These are phyloP conservation scores for Telmatochromis sp. DNA, from an alignment of 2,113 vertebrate species.

Conservation along the genomic window DNA sequence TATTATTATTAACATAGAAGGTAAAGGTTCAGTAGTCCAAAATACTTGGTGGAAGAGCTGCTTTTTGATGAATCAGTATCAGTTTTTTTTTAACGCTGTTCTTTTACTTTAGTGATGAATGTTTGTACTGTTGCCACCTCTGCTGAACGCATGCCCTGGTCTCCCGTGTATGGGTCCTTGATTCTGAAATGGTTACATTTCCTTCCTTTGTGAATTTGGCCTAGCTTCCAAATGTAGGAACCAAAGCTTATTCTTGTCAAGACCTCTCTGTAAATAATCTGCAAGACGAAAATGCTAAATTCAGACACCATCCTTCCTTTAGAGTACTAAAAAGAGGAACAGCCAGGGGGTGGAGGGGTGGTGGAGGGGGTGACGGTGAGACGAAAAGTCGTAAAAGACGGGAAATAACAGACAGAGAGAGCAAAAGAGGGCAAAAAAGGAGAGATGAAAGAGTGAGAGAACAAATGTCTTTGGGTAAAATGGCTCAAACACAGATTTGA, in stretches of 20 bases:
- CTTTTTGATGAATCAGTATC: background rate
- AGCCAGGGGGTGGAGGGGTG: background rate
- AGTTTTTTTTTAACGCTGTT: fast-evolving
- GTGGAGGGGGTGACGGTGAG: background rate
- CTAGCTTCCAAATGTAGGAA: background rate
- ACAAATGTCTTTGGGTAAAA: background rate
- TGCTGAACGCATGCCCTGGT: fast-evolving
- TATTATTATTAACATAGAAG: background rate
- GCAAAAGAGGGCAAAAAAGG: background rate
- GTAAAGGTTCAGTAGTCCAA: fast-evolving
- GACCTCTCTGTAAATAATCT: background rate
- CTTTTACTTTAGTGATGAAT: background rate
- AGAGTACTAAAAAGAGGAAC: background rate
- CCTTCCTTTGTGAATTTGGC: background rate
- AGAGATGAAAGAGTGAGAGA: background rate
- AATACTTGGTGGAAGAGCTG: background rate
- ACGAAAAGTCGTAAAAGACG: background rate
- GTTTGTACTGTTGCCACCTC: background rate
- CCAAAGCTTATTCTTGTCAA: background rate
- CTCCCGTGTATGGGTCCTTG: fast-evolving
- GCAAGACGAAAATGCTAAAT: background rate
- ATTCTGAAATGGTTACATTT: background rate
- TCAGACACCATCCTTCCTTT: background rate
- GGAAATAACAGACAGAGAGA: background rate
- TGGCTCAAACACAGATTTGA: background rate